Evolutionary conservation across 53 echinoderm and acorn worm species (phyloP), one percentile per base, ranked within the genome.

Genomic region (Henricia sp.): DNA sequence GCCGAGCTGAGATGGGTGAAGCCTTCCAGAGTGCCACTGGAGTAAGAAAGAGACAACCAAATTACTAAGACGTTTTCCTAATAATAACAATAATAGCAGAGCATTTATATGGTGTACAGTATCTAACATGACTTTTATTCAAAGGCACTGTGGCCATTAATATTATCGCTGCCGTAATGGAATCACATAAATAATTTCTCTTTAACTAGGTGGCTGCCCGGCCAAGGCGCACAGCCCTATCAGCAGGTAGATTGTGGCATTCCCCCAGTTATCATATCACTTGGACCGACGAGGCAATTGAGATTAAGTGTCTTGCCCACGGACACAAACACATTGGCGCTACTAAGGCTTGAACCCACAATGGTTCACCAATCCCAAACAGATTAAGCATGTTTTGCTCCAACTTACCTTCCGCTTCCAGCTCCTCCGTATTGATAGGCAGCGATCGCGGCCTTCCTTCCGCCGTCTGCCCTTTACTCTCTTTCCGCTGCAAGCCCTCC

Each of bases 381-480:
- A 40, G n/a, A 60, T 14, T 10, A 14, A 14, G 14, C 9, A 8
- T 14, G 14, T 21, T 51, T 11, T 17, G 52, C 52, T 21, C 17
- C 52, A 9, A 60, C 71, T 42, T 33, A 89, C 80, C 33, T 32
- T 80, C 77, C 29, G 68, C 88, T 16, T 87, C 67, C 8, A 94
- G 48, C 21, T 92, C 87, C n/a, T 89, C 82, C 1, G 92, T 92
- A 77, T 92, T 90, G 23, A 89, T 71, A 0, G 95, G 95, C 37
- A 95, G 89, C 3, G 95, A 95, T 37, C 93, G 71, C 1, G 95
- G 95, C 72, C 95, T 70, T 30, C 90, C 84, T 37, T 89, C 90
- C 11, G 57, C 44, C 32, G 85, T 66, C 41, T 67, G 77, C 10
- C 21, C 42, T 68, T 74, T 88, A 59, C 80, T 89, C 27, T 56